phyloP scores from a whole-genome alignment of 2,888 invertebrate genomes.

The Endotricha flammealis region DNA sequence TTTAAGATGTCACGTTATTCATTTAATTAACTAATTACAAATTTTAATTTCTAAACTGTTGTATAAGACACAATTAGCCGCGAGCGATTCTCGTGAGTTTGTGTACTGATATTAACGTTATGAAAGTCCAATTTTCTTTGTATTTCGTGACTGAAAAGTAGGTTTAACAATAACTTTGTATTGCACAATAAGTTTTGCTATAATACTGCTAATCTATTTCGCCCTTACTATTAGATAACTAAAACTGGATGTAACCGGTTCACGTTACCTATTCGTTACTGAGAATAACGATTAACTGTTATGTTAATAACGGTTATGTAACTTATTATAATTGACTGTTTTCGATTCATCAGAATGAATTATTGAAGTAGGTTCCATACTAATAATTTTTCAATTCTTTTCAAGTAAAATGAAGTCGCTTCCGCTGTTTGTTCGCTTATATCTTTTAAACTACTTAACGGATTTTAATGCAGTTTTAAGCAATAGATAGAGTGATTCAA shows the following conservation, averaged over 20 bases:
- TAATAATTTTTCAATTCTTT: no score
- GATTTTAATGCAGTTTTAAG: no score
- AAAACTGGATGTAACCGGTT: not conserved
- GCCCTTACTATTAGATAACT: not conserved
- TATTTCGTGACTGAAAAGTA: slow-evolving; percentile 22
- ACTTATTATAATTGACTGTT: no score
- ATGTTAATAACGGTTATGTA: not conserved
- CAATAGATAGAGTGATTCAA: no score
- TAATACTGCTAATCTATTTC: slow-evolving; percentile 5
- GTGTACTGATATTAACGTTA: not conserved
- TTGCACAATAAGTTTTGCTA: slow-evolving; percentile 19
- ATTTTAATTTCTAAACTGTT: no score
- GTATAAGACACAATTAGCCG: not conserved
- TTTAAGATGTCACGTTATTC: no score
- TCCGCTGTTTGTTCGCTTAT: no score
- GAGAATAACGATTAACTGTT: not conserved
- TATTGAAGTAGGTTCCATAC: no score
- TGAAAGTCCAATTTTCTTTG: slow-evolving; percentile 23
- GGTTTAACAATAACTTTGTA: slow-evolving; percentile 18
- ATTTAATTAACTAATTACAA: no score
- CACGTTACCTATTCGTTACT: not conserved
- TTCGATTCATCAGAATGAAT: no score
- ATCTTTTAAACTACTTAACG: no score
- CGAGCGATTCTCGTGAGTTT: not conserved
- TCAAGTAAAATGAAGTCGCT: no score